phyloP scores from a whole-genome alignment of 2,113 vertebrate genomes.

The Dinomys branickii region DNA sequence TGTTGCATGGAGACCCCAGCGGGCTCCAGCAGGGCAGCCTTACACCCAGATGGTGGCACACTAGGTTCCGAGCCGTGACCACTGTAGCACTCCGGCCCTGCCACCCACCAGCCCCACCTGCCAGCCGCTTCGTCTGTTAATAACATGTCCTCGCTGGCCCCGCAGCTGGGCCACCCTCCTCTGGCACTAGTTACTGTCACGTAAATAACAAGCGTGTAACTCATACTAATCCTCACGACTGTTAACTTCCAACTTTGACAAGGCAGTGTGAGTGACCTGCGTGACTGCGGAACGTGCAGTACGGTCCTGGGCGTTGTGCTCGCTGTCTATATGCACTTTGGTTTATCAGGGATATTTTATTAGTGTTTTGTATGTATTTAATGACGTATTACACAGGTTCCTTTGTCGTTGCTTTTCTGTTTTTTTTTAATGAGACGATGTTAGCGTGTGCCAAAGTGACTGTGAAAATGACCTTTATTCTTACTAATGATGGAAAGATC shows the following conservation, averaged over 20 bases:
- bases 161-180: slow-evolving; percentile 87
- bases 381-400: slow-evolving; percentile 95
- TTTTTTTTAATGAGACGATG: slow-evolving; percentile 87
- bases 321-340: slow-evolving; percentile 99
- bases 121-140: slow-evolving; percentile 82
- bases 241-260: slow-evolving; percentile 94
- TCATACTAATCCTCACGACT: slow-evolving; percentile 98
- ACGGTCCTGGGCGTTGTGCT: slow-evolving; percentile 94
- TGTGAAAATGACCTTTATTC: slow-evolving; percentile 97
- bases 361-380: slow-evolving; percentile 99
- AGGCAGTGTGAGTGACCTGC: slow-evolving; percentile 89
- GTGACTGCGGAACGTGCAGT: slow-evolving; percentile 91
- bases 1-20: slow-evolving; percentile 44
- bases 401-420: slow-evolving; percentile 91
- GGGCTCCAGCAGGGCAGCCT: slow-evolving; percentile 57
- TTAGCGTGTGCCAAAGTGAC: slow-evolving; percentile 99
- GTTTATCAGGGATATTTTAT: slow-evolving; percentile 99
- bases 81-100: slow-evolving; percentile 88
- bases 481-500: slow-evolving; percentile 90
- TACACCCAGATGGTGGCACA: slow-evolving; percentile 76
- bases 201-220: slow-evolving; percentile 96
- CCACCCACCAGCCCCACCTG: slow-evolving; percentile 52
- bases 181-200: slow-evolving; percentile 96
- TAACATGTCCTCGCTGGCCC: slow-evolving; percentile 80
- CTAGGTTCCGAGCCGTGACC: slow-evolving; percentile 79